Conservation (phyloP, 2,113 vertebrate genomes). For the Polypterus senegalus region DNA sequence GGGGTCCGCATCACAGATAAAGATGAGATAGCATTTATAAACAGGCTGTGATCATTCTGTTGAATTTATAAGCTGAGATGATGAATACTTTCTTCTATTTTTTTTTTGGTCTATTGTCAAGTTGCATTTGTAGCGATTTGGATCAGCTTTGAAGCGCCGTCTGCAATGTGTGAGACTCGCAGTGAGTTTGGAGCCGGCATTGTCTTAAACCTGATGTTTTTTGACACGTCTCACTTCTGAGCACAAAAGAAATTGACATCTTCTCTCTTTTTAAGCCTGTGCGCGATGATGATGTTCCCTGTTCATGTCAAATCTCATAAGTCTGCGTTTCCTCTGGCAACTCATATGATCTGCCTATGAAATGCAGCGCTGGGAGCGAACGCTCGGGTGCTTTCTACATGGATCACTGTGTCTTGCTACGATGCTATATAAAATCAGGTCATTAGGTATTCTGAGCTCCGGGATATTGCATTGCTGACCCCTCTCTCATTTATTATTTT, state of each 20-base stretch:
- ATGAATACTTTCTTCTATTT: no score
- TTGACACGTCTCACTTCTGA: conserved; percentile 19
- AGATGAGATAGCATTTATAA: no score
- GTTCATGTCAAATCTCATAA: conserved; percentile 8
- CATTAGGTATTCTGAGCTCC: conserved; percentile 28
- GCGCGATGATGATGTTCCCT: conserved; percentile 1
- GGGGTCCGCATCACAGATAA: no score
- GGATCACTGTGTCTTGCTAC: conserved; percentile 33
- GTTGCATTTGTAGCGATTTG: no score
- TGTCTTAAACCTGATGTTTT: conserved; percentile 14
- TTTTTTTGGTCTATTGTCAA: no score
- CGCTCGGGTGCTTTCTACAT: conserved; percentile 18
- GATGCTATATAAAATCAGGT: conserved; percentile 29
- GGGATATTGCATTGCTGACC: conserved; percentile 29
- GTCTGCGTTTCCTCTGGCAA: not conserved
- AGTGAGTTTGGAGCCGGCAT: no score
- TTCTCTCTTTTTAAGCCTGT: conserved; percentile 13
- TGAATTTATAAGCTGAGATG: no score
- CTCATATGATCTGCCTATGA: conserved; percentile 14
- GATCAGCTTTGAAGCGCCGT: no score
- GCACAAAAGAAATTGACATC: conserved; percentile 15
- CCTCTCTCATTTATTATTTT: not conserved
- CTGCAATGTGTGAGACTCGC: no score
- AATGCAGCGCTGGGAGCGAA: conserved; percentile 4
- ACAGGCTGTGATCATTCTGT: no score